Base-by-base conservation (phyloP, 2,888 invertebrate genomes). In the Gryllus longicercus region DNA sequence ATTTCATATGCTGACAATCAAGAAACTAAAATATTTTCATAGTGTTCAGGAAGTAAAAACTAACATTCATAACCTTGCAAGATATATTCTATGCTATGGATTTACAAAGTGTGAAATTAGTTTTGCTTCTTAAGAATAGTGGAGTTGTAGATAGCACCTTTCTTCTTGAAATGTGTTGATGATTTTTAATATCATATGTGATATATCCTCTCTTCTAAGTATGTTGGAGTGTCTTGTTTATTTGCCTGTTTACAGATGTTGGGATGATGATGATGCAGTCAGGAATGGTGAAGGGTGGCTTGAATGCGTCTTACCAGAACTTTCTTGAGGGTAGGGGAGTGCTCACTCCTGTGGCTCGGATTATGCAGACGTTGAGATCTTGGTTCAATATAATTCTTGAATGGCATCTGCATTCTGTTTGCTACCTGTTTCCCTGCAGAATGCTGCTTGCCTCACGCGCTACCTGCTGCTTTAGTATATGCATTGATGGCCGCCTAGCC, bases 201-300 rank as follows among this genome's bases (percentile, higher is more conserved):
- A 38, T 38, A 38, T 38, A 38, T 38, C 38, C 38, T 38, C 63
- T 63, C 63, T 18, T 51, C 51, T 78, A 16, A 77, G 77, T 25
- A 77, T 49, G n/a, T n/a, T 75, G 49, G 23, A 74, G 75, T 50
- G 38, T 75, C 75, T 80, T 82, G 77, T 77, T 79, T 80, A 77
- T 80, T 81, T 79, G 77, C 80, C 90, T 92, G 92, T 93, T 94
- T 93, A 87, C 95, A 95, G 95, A 95, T 95, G 95, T 96, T 90
- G 95, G 95, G 91, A 95, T 95, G 95, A 95, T 96, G 92, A 95
- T 96, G 95, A 95, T 95, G 95, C 95, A 95, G 93, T 92, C 95
- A 89, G 95, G 95, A 91, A 95, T 96, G 95, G 95, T 95, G 93
- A 95, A 95, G 92, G 94, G 95, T 91, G 93, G 92, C 81, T 81